Base-by-base conservation (phyloP, 2,888 invertebrate genomes). In the Chrysolina oricalcia region DNA sequence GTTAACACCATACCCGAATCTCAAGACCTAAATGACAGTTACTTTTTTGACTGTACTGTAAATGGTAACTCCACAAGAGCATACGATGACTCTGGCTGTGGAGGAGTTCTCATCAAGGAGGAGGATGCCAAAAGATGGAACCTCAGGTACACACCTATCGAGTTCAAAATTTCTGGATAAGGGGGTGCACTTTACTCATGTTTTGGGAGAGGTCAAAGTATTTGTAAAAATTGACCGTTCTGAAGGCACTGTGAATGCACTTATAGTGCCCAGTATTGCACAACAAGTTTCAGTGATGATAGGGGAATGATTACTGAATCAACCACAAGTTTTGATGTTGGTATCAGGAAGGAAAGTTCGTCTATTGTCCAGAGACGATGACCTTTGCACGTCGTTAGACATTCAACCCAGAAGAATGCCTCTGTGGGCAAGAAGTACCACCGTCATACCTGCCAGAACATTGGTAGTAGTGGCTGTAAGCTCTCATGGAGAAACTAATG, bases 281-380 rank as follows among this genome's bases (percentile, higher is more conserved):
- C 64, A 27, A 27, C 17, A 63, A 41, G 41, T 65, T 1, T 64
- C 73, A 6, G 53, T 78, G 9, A 65, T 78, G 43, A 62, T 78
- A 11, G 78, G 75, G 0, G 73, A 78, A 40, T 43, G 70, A 15
- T 73, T 76, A 53, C 21, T 76, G n/a, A 78, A 78, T 27, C 59
- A 65, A 13, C 56, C 66, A 46, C 48, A 78, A 35, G 66, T 70
- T 17, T 9, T 70, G n/a, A 65, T 43, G 64, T 1, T 43, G 0
- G 19, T 43, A n/a, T 35, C 64, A 2, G 64, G 64, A 13, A 19
- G 43, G 2, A 65, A 41, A 40, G 19, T 65, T 15, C 43, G 64
- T 13, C 13, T 65, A 2, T n/a, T 65, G 0, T 41, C 64, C 6
- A 65, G 19, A 40, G 15, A 41, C 9, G 64, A 41, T 40, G 64